Base-by-base conservation (phyloP, 2,888 invertebrate species). In the Cantharis rustica region DNA sequence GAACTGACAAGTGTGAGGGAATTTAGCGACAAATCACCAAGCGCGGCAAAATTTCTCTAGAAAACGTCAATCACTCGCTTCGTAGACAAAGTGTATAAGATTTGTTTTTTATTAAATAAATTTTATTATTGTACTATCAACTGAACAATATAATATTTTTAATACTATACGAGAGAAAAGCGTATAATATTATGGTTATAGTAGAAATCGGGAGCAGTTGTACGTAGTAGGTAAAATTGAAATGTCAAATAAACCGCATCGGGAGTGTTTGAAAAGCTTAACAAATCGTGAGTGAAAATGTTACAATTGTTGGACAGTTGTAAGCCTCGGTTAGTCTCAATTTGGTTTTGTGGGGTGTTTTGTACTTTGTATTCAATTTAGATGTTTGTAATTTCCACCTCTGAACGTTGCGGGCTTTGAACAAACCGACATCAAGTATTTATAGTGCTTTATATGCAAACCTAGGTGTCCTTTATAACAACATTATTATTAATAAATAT, bases 11-110 rank as follows among this genome's bases (percentile, higher is more conserved):
- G 85, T 85, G 85, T 82, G 84, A 84, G 85, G 84, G 83, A 85
- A 84, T 84, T 85, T 84, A 83, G 80, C 81, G 83, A 83, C 84
- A 85, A 86, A 86, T 86, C 85, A 83, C 82, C 80, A 82, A 80
- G 83, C 84, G 83, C 81, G 82, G 82, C 81, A 80, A 81, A 85
- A 83, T 83, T 83, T 83, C 47, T 83, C 82, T 80, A 81, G 83
- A 85, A 86, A 86, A 86, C 83, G 86, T 86, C 86, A 86, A 85
- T 86, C 86, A 86, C 83, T 82, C 84, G 83, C 79, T 82, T 75
- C 79, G 81, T 77, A 80, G 76, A 76, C 74, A 76, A 75, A 79
- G 75, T 76, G 79, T 26, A 74, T 68, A 76, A 79, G 79, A 81
- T 79, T 78, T 79, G 79, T 76, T 79, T 78, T 75, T 68, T 68